Evolutionary conservation across 2,113 vertebrate species (phyloP), one percentile per base, ranked within the genome.

Genomic region (Leucosticte australis): DNA sequence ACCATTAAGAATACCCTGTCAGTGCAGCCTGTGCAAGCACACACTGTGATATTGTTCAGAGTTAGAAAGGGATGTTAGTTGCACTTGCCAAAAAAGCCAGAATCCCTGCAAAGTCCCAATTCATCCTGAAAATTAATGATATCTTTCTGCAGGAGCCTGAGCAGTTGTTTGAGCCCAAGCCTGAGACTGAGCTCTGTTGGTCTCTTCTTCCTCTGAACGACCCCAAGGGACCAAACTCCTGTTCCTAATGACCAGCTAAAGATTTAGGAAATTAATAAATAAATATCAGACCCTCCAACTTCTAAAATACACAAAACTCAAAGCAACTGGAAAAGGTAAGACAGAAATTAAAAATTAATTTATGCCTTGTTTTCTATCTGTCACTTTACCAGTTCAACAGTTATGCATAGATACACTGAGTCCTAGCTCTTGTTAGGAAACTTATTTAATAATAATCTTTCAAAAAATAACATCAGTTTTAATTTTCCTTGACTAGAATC

Each of bases 361-460:
- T 47, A 11, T 18, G 3, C 15, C 2, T 19, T 79, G 13, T 3
- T 67, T 79, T 57, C 24, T 53, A 6, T 33, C 33, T 83, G 31
- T 10, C 0, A 0, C 6, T 23, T 47, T 16, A 26, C 9, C n/a
- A 52, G 4, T 24, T 89, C 26, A 65, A 13, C 15, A 39, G 24
- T 6, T 31, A 5, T 3, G 21, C 16, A 39, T 8, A 42, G 41
- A 50, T 30, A 11, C 23, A 35, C 4, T 12, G 41, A 47, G 11
- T 14, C 11, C 8, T 7, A n/a, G 15, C 30, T 27, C 15, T 47
- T 15, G 8, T 6, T 18, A 33, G 24, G 21, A 73, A 70, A 69
- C 1, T 56, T 70, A 74, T 2, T 21, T 57, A 59, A 41, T 37
- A 35, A 39, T 31, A 57, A n/a, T 53, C 8, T 65, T 80, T 35